Conservation (phyloP, 2,113 vertebrate species). For the Brienomyrus brachyistius region DNA sequence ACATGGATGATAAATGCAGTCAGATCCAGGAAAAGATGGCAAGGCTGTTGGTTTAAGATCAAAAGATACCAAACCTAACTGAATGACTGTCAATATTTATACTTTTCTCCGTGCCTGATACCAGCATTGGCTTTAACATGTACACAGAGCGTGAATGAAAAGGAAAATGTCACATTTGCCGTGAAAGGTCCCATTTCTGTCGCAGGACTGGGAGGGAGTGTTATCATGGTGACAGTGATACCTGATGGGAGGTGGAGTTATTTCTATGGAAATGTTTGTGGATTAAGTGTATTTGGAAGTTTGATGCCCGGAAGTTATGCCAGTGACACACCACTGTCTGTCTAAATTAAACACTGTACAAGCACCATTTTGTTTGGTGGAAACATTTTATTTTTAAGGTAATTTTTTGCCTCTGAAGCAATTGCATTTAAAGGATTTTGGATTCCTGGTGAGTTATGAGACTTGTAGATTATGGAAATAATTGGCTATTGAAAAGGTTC, state of each 20-base stretch:
- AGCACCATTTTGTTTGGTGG: slow-evolving; percentile 27
- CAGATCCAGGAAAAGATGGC: background rate
- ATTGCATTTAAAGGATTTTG: slow-evolving; percentile 37
- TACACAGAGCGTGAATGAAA: background rate
- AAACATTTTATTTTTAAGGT: slow-evolving; percentile 27
- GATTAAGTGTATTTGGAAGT: background rate
- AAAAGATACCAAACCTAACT: no score
- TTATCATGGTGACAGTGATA: background rate
- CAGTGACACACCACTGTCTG: background rate
- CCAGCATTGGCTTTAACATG: background rate
- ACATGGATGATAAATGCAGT: background rate
- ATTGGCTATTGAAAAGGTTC: slow-evolving; percentile 44
- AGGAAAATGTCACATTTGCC: slow-evolving; percentile 3
- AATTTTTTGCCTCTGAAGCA: slow-evolving; percentile 31
- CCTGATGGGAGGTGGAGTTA: background rate
- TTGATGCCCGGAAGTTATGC: background rate
- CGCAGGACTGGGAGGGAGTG: background rate
- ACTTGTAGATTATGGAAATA: slow-evolving; percentile 44
- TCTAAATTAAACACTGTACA: slow-evolving; percentile 23
- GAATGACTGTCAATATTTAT: background rate
- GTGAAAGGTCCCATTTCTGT: background rate
- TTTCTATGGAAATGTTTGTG: background rate
- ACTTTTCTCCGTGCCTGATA: background rate
- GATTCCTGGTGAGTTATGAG: slow-evolving; percentile 38
- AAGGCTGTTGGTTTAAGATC: background rate